Conservation (phyloP, 2,888 invertebrate species). For the Eurytoma adleriae region DNA sequence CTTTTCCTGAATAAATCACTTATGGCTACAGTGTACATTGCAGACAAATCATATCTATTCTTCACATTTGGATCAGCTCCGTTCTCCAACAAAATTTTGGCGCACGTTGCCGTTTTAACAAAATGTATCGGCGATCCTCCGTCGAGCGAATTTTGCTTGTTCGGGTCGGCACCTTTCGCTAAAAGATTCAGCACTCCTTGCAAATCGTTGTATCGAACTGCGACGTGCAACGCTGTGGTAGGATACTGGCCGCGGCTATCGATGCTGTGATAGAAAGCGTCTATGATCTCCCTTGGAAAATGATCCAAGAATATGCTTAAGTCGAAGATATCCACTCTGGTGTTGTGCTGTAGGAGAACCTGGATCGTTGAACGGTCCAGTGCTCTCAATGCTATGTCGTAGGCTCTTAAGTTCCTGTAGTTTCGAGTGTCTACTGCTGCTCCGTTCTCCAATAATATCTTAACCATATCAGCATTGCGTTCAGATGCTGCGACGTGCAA, state of each 20-base stretch:
- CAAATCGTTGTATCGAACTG: slow-evolving; percentile 2
- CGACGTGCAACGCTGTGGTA: slow-evolving; percentile 9
- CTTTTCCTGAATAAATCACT: too few relatives aligned
- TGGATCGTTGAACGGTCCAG: not conserved
- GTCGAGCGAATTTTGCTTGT: not conserved
- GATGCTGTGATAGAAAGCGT: not conserved
- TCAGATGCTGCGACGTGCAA: not conserved
- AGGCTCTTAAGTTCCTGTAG: not conserved
- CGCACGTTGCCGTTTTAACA: slow-evolving; percentile 4
- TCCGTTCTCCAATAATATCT: not conserved
- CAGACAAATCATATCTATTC: not conserved
- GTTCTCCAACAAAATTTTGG: not conserved
- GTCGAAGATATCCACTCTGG: not conserved
- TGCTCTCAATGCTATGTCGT: slow-evolving; percentile 9
- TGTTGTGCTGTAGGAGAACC: not conserved
- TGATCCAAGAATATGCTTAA: not conserved
- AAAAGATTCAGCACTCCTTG: not conserved
- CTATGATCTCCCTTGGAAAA: not conserved
- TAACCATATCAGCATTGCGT: not conserved
- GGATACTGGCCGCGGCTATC: not conserved
- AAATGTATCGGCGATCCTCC: slow-evolving; percentile 13
- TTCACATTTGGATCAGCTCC: slow-evolving; percentile 20
- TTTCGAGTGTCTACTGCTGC: not conserved
- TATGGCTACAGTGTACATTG: not conserved
- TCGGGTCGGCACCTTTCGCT: slow-evolving; percentile 12